Percentiles rank a stretch among this genome's conserved stretches.
Evolutionary conservation across 2,113 vertebrate species (phyloP).

Genomic region (Brevimyrus niger): DNA sequence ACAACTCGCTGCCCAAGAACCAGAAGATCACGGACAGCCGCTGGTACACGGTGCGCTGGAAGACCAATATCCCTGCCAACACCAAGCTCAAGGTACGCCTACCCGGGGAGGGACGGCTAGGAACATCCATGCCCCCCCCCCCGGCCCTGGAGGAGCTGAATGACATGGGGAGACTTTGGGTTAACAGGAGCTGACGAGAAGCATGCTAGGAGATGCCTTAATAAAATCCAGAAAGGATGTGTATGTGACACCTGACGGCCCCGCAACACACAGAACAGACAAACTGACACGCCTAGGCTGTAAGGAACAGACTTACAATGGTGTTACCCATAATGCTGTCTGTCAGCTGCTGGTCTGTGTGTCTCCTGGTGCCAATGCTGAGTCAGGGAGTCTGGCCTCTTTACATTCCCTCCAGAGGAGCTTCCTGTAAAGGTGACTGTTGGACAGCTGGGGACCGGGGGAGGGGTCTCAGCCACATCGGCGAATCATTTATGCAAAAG

Average conservation of each 20-base stretch:
- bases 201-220: neutral
- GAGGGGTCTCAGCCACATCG: neutral
- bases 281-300: neutral
- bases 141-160: neutral
- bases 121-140: neutral
- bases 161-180: neutral
- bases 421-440: neutral
- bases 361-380: neutral
- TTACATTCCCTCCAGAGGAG: neutral
- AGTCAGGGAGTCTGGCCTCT: neutral
- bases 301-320: neutral
- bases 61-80: constrained; percentile 97
- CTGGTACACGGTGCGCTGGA: constrained; percentile 94
- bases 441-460: neutral
- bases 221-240: neutral
- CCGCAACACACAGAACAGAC: neutral
- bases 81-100: constrained; percentile 88
- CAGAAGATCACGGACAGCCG: constrained; percentile 95
- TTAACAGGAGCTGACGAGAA: neutral
- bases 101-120: neutral
- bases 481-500: neutral
- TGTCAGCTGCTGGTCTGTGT: neutral
- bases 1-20: constrained; percentile 97
- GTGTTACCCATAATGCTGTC: neutral
- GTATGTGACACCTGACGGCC: neutral